phyloP scores from a whole-genome alignment of 2,797 vertebrate genomes.

The Saxicola maurus region DNA sequence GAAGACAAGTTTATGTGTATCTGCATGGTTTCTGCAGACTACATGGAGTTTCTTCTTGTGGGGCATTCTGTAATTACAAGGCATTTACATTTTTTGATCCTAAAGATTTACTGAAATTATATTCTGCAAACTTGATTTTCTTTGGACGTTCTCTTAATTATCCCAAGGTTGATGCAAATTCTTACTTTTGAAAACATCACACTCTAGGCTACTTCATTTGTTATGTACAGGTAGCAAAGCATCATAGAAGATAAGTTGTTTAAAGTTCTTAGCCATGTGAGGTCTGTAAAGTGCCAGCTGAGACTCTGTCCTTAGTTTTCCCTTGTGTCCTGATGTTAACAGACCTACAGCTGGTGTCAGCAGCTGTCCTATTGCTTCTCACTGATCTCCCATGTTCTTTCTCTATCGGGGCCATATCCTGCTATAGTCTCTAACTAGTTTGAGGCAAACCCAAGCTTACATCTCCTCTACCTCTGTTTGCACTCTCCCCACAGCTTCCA shows the following conservation, averaged over 20 bases:
- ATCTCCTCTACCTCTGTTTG: conserved; percentile 57
- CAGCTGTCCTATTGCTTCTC: not conserved
- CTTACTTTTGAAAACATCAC: not conserved
- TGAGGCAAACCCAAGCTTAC: conserved; percentile 50
- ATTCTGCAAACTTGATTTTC: not conserved
- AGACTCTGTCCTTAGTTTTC: not conserved
- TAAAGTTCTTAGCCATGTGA: not conserved
- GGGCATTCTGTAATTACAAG: not conserved
- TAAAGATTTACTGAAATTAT: not conserved
- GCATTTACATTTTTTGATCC: not conserved
- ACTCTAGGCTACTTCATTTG: not conserved
- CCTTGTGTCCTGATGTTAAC: not conserved
- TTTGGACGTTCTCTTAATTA: not conserved
- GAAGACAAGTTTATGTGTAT: not conserved
- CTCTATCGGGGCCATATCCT: conserved; percentile 30
- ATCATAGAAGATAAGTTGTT: not conserved
- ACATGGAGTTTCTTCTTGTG: not conserved
- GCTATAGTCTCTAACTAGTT: conserved; percentile 27
- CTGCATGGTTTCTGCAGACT: not conserved
- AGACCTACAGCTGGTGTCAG: not conserved
- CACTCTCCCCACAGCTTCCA: conserved; percentile 58
- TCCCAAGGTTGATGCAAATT: not conserved
- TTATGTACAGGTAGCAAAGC: not conserved
- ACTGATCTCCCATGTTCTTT: not conserved
- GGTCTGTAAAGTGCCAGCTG: not conserved